A percentile compares a stretch with the other conserved stretches of the same genome.
These are phyloP conservation scores for Augiades crinisus DNA, from an alignment of 2,888 invertebrate genomes.

Conservation along the genomic window DNA sequence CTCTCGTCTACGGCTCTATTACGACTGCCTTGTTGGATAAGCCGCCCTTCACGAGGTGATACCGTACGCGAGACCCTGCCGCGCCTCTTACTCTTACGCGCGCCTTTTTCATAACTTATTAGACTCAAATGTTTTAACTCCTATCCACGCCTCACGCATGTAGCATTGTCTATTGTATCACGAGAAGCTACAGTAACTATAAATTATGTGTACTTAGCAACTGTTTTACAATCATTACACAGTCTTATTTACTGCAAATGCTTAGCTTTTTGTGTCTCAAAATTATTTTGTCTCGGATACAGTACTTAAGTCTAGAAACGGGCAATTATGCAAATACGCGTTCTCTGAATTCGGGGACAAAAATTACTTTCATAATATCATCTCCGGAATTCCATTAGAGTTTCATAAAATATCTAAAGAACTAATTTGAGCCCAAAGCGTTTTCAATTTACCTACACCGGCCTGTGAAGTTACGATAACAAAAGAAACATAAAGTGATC, in stretches of 20 bases:
- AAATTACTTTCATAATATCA: constrained; percentile 16
- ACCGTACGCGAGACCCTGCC: constrained; percentile 37
- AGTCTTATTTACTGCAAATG: neutral
- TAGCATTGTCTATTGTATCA: neutral
- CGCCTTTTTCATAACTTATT: constrained; percentile 46
- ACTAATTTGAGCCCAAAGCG: constrained; percentile 25
- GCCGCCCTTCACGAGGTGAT: constrained; percentile 69
- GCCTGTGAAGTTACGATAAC: constrained; percentile 50
- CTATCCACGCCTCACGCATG: neutral
- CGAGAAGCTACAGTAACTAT: too few relatives aligned
- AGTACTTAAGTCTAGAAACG: constrained; percentile 14
- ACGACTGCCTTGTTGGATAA: constrained; percentile 75
- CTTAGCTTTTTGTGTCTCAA: constrained; percentile 4
- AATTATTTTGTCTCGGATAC: neutral
- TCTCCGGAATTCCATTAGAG: constrained; percentile 11
- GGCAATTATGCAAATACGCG: constrained; percentile 13
- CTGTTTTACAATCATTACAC: neutral
- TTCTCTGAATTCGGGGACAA: constrained; percentile 9
- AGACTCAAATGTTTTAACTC: constrained; percentile 21
- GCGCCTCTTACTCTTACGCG: constrained; percentile 40
- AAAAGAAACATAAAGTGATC: constrained; percentile 57
- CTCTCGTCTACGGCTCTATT: constrained; percentile 79
- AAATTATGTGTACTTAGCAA: too few relatives aligned
- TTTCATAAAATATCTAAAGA: constrained; percentile 14
- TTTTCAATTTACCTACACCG: constrained; percentile 37